Percentiles rank a stretch among this genome's conserved stretches.
Conservation (phyloP, 2,797 vertebrate genomes). For the Prionace glauca region DNA sequence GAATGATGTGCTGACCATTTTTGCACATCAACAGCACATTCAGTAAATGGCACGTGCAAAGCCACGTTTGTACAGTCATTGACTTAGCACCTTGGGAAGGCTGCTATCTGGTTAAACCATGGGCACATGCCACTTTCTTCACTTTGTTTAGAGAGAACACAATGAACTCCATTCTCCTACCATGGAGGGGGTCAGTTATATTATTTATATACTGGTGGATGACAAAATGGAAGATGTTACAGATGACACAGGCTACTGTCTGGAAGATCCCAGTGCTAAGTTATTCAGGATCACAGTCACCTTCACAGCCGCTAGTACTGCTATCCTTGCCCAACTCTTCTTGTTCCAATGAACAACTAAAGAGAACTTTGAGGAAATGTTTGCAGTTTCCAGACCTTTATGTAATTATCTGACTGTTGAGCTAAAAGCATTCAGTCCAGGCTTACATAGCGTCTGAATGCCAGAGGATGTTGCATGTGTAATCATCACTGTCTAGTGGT, state of each 20-base stretch:
- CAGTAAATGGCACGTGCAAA: too few relatives aligned
- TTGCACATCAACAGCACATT: too few relatives aligned
- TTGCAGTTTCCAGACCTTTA: constrained; percentile 27
- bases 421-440: constrained; percentile 53
- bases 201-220: not conserved
- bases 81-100: too few relatives aligned
- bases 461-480: constrained; percentile 51
- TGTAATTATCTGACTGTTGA: constrained; percentile 53
- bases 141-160: too few relatives aligned
- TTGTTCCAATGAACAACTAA: not conserved
- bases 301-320: not conserved
- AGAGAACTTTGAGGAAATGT: not conserved
- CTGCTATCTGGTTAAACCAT: too few relatives aligned
- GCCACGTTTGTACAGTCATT: too few relatives aligned
- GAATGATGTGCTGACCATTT: not conserved
- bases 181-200: not conserved
- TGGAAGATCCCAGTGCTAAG: not conserved
- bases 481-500: constrained; percentile 58
- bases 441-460: constrained; percentile 52
- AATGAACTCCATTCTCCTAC: not conserved
- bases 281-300: not conserved
- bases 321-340: not conserved
- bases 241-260: not conserved
- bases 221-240: not conserved
- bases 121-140: too few relatives aligned